These are phyloP conservation scores for Apteryx mantelli DNA, from an alignment of 2,113 vertebrate genomes.

Conservation along the genomic window DNA sequence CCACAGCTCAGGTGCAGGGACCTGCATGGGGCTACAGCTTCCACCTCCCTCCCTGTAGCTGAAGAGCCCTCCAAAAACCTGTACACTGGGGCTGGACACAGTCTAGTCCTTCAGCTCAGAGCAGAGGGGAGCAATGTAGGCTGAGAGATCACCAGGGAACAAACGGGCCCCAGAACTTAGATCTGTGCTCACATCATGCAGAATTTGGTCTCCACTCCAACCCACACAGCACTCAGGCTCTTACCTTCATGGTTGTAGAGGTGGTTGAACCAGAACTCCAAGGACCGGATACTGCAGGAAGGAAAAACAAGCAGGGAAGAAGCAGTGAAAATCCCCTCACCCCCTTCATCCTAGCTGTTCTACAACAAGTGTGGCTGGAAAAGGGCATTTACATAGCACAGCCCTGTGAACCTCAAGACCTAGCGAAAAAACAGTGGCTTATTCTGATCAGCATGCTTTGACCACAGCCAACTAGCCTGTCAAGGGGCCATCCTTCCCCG, in stretches of 20 bases:
- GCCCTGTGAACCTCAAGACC: not conserved
- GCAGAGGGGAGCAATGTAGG: not conserved
- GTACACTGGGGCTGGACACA: accelerated
- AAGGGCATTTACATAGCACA: not conserved
- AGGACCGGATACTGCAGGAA: conserved; percentile 86
- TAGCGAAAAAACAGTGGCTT: not conserved
- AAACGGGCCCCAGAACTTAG: not conserved
- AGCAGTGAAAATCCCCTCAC: not conserved
- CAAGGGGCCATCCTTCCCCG: not conserved
- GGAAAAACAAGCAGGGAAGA: not conserved
- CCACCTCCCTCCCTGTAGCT: not conserved
- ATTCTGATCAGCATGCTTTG: not conserved
- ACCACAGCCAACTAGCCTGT: not conserved
- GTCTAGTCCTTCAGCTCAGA: not conserved
- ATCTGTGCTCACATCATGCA: not conserved
- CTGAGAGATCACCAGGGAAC: not conserved
- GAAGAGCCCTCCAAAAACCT: not conserved
- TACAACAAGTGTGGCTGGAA: not conserved
- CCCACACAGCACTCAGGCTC: not conserved
- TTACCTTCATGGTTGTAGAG: conserved; percentile 95
- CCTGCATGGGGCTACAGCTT: not conserved
- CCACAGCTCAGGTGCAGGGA: not conserved
- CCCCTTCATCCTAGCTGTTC: not conserved
- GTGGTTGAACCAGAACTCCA: conserved; percentile 98
- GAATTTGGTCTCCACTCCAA: not conserved